These are phyloP conservation scores for Malurus splendens DNA, from an alignment of 2,797 vertebrate species.

Conservation along the genomic window DNA sequence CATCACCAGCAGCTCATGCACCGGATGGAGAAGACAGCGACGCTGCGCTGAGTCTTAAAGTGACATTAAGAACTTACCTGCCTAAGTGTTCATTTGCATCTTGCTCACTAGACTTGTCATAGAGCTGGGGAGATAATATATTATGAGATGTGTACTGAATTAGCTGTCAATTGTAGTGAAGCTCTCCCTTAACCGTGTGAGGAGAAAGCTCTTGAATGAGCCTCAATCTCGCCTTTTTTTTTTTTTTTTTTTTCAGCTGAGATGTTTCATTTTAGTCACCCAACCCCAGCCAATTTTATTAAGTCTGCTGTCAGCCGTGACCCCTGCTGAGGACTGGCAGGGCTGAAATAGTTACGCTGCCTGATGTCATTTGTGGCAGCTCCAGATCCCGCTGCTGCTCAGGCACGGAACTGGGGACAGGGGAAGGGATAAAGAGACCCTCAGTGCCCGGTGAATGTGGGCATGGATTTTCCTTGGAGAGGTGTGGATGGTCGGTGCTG, in stretches of 20 bases:
- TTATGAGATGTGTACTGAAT: constrained; percentile 59
- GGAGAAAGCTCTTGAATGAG: constrained; percentile 41
- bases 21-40: constrained; percentile 30
- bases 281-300: constrained; percentile 34
- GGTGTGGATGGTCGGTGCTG: neutral
- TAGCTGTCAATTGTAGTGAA: constrained; percentile 65
- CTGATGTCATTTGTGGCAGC: constrained; percentile 54
- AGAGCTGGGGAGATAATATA: constrained; percentile 39
- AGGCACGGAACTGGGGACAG: neutral
- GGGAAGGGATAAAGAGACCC: accelerated
- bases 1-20: constrained; percentile 11
- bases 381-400: neutral
- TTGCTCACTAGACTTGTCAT: constrained; percentile 31
- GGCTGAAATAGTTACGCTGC: constrained; percentile 53
- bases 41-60: constrained; percentile 11
- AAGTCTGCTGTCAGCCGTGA: constrained; percentile 61
- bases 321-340: constrained; percentile 52
- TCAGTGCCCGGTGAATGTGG: too few relatives aligned
- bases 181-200: constrained; percentile 45
- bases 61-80: constrained; percentile 51
- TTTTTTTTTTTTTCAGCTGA: neutral
- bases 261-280: constrained; percentile 52
- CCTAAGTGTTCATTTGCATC: constrained; percentile 40
- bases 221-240: neutral
- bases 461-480: accelerated